Conservation (phyloP, 2,888 invertebrate species). For the Cephus pygmeus region DNA sequence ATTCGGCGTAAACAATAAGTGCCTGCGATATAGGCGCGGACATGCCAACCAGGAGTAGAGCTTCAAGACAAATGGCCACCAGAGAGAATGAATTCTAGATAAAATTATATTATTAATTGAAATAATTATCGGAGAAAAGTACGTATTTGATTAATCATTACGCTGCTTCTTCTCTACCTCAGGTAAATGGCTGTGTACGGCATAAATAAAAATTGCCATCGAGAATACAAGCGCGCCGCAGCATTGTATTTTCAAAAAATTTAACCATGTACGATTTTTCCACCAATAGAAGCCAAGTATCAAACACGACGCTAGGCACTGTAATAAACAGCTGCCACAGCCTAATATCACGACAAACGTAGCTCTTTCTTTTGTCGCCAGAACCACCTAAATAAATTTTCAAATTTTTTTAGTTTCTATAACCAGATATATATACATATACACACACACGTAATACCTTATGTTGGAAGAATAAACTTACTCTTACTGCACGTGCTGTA, state of each 20-base stretch:
- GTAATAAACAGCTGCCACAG: slow-evolving; percentile 68
- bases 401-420: not conserved
- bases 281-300: slow-evolving; percentile 68
- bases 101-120: slow-evolving; percentile 4
- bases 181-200: slow-evolving; percentile 57
- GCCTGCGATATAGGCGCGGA: slow-evolving; percentile 80
- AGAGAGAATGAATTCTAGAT: slow-evolving; percentile 71
- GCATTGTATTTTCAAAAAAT: slow-evolving; percentile 77
- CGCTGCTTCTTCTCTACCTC: slow-evolving; percentile 46
- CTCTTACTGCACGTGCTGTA: slow-evolving; percentile 65
- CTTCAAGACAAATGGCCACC: slow-evolving; percentile 73
- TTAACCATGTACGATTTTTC: slow-evolving; percentile 69
- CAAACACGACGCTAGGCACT: slow-evolving; percentile 66
- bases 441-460: not conserved
- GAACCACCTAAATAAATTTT: slow-evolving; percentile 42
- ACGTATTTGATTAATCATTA: not conserved
- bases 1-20: slow-evolving; percentile 77
- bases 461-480: slow-evolving; percentile 26
- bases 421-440: not conserved
- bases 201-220: slow-evolving; percentile 71
- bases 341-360: slow-evolving; percentile 68
- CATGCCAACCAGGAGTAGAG: slow-evolving; percentile 75
- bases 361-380: slow-evolving; percentile 52
- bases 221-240: slow-evolving; percentile 77
- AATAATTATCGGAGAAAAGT: not conserved